Conservation (phyloP, 2,888 invertebrate species). For the Urechis unicinctus region DNA sequence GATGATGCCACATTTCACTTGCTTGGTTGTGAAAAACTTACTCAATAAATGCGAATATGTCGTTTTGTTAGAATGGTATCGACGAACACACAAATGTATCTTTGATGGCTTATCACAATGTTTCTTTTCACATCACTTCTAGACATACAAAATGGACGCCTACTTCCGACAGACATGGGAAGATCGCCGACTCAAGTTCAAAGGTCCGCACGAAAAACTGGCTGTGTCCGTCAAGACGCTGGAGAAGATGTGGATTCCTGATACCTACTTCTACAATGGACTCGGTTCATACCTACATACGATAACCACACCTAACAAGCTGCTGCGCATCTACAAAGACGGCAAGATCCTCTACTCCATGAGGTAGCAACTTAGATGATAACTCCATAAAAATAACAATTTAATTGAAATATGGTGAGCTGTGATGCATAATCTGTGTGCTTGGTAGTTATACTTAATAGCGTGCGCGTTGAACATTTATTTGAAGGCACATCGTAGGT, state of each 20-base stretch:
- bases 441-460: too few relatives aligned
- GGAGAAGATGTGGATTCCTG: slow-evolving; percentile 92
- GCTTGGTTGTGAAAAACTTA: too few relatives aligned
- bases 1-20: too few relatives aligned
- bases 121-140: background rate
- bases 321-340: slow-evolving; percentile 79
- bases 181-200: slow-evolving; percentile 36
- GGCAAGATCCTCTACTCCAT: slow-evolving; percentile 88
- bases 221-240: slow-evolving; percentile 57
- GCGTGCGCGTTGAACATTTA: too few relatives aligned
- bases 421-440: too few relatives aligned
- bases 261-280: slow-evolving; percentile 66
- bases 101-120: background rate
- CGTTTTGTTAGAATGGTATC: too few relatives aligned
- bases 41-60: too few relatives aligned
- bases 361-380: slow-evolving; percentile 61
- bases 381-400: too few relatives aligned
- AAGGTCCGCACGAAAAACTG: slow-evolving; percentile 14
- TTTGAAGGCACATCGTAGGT: too few relatives aligned
- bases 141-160: slow-evolving; percentile 44
- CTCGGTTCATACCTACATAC: slow-evolving; percentile 80
- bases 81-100: too few relatives aligned
- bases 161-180: slow-evolving; percentile 45
- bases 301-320: slow-evolving; percentile 89
- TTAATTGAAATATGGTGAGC: too few relatives aligned